Base-by-base conservation (phyloP, 2,888 invertebrate species). In the Coremacera marginata region DNA sequence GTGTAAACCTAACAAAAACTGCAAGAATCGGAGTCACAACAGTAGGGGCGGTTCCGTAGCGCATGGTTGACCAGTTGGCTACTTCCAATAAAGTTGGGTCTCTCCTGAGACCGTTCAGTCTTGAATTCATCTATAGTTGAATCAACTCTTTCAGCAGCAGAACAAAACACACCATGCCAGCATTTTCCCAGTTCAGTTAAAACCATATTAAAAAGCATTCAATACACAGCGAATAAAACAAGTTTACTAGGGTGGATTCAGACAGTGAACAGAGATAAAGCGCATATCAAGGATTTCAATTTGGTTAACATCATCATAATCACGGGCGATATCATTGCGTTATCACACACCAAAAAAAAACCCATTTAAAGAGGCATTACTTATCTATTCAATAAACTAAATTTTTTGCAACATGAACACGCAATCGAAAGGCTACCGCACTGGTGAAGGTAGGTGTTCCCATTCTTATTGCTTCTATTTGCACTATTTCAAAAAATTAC, bases 371-470 rank as follows among this genome's bases (percentile, higher is more conserved):
- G 63, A 63, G 63, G 63, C 63, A 63, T 68, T 68, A 51, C 11
- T 22, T n/a, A 49, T 71, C 75, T 37, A 44, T 52, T 75, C 60
- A 49, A 65, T 14, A 44, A 44, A 11, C 11, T 44, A 60, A 57
- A 67, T 71, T 7, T 52, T 51, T 62, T 25, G 19, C 84, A 88
- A 82, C 77, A 89, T 89, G 89, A 89, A 89, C 83, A 86, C 89
- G 76, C 89, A 89, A 83, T 86, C 89, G 77, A 89, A 89, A 81
- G 88, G 85, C 82, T 89, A 86, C 84, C 88, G 89, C 80, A 85
- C 88, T 65, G 87, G 89, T 75, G 89, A 89, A 86, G 89, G 89
- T 89, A 84, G 83, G 84, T 81, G 31, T 14, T 57, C 11, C 55
- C n/a, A 16, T 25, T 4, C 31, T 34, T 25, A 55, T 49, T 44